Evolutionary conservation across 2,888 invertebrate species (phyloP).

Genomic region (Rhagium mordax): DNA sequence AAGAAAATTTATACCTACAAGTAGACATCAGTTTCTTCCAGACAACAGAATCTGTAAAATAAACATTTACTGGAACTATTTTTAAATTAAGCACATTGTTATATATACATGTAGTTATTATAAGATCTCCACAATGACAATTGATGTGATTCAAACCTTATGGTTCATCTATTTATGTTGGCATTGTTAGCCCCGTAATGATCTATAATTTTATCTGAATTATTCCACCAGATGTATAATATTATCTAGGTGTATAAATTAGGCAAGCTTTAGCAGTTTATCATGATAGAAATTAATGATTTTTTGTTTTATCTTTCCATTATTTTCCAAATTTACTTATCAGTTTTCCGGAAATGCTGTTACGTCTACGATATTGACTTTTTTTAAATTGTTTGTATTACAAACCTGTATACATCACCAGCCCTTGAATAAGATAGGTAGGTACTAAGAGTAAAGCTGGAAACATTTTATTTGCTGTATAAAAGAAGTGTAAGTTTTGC

Average conservation of each 20-base stretch:
- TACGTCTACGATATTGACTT: no score
- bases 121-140: slow-evolving; percentile 5
- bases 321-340: neutral
- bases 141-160: neutral
- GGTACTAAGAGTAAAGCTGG: no score
- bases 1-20: no score
- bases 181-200: neutral
- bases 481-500: no score
- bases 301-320: neutral
- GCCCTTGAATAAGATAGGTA: no score
- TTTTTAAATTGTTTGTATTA: no score
- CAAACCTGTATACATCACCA: no score
- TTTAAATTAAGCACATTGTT: neutral
- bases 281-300: neutral
- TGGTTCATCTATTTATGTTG: neutral
- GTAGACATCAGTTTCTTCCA: no score
- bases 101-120: slow-evolving; percentile 5
- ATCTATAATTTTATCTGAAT: slow-evolving; percentile 10
- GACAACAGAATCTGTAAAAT: neutral
- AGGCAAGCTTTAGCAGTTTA: neutral
- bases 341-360: neutral
- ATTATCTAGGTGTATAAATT: neutral
- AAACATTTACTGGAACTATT: slow-evolving; percentile 13
- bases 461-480: no score
- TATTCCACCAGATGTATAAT: slow-evolving; percentile 15